phyloP scores from a whole-genome alignment of 1,140 invertebrate species.

The Trichogramma pretiosum region DNA sequence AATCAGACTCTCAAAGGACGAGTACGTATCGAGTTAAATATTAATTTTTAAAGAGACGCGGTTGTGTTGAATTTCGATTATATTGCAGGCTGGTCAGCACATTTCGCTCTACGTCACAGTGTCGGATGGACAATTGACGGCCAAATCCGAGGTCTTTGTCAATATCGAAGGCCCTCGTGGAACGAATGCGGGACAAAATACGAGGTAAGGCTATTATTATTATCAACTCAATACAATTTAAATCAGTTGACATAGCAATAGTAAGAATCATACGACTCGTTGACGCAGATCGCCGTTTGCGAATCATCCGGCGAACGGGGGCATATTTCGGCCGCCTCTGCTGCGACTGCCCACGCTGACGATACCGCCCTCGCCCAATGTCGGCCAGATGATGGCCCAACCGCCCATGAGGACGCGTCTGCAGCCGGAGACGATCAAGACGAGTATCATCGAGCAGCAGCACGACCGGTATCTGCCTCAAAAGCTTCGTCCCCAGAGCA shows the following conservation, averaged over 20 bases:
- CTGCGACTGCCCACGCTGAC: conserved; percentile 30
- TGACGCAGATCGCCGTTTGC: conserved; percentile 32
- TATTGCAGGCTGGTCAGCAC: conserved; percentile 61
- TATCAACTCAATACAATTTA: too few species aligned
- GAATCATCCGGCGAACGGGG: conserved; percentile 28
- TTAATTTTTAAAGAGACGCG: too few species aligned
- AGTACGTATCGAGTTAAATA: too few species aligned
- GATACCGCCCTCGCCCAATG: conserved; percentile 25
- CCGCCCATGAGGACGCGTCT: conserved; percentile 30
- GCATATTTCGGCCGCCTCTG: conserved; percentile 32
- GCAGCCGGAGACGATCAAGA: conserved; percentile 23
- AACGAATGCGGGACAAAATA: conserved; percentile 27
- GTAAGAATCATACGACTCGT: too few species aligned
- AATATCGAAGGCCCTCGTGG: conserved; percentile 44
- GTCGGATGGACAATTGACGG: conserved; percentile 55
- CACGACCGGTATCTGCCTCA: too few species aligned
- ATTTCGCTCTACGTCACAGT: conserved; percentile 63
- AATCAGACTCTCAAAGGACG: conserved; percentile 58
- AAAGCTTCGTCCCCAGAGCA: too few species aligned
- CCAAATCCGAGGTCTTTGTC: conserved; percentile 64
- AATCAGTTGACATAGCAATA: too few species aligned
- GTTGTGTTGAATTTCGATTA: too few species aligned
- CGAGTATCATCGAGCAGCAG: too few species aligned
- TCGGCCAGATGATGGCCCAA: conserved; percentile 9
- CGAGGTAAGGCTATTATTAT: too few species aligned